Conservation (phyloP, 2,888 invertebrate species). For the Ctena decussata region DNA sequence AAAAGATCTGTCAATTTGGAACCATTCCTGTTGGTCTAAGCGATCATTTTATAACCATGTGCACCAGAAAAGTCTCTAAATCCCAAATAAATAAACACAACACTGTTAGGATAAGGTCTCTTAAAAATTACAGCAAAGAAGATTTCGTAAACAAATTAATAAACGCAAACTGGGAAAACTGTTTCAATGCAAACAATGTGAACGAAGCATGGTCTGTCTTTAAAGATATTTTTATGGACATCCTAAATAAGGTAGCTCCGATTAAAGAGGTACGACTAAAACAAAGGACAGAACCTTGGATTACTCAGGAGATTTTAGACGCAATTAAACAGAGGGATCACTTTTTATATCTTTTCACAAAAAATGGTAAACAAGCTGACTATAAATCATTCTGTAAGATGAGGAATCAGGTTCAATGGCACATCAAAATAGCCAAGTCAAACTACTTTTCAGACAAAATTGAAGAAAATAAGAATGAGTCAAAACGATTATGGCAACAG, state of each 20-base stretch:
- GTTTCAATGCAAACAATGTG: background rate
- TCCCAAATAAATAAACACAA: background rate
- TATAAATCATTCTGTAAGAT: background rate
- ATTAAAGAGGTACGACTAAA: constrained; percentile 5
- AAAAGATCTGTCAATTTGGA: constrained; percentile 13
- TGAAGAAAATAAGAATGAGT: background rate
- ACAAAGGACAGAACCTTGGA: constrained; percentile 20
- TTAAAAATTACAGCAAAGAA: constrained; percentile 13
- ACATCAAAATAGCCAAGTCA: background rate
- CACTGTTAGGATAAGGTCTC: background rate
- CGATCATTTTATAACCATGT: background rate
- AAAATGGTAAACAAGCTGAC: background rate
- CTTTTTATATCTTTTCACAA: background rate
- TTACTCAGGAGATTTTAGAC: background rate
- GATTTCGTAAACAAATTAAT: constrained; percentile 10
- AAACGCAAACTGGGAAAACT: background rate
- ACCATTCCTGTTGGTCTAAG: constrained; percentile 5
- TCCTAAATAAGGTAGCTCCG: background rate
- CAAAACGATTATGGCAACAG: background rate
- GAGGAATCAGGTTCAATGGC: background rate
- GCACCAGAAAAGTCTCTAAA: constrained; percentile 9
- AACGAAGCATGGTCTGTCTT: constrained; percentile 2
- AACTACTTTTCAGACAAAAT: background rate
- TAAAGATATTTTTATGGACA: constrained; percentile 6
- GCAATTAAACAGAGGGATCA: background rate